Evolutionary conservation across 2,888 invertebrate species (phyloP), one percentile per base, ranked within the genome.

Genomic region (Allygus modestus): DNA sequence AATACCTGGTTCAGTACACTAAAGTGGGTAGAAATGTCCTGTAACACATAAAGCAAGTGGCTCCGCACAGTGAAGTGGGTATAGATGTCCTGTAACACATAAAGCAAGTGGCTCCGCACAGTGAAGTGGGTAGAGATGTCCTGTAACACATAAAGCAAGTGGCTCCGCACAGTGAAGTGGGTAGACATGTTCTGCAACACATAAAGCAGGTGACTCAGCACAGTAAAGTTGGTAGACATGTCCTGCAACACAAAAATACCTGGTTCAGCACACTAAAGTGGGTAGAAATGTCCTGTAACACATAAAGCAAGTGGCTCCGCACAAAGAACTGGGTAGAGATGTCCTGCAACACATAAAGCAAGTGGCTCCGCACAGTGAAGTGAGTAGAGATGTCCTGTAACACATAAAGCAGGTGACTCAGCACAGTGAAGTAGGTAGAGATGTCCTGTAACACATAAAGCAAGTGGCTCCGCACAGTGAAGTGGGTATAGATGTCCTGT

Each of bases 151-250:
- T n/a, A n/a, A n/a, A n/a, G n/a, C 51, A 65, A 15, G 65, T 65
- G 65, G 15, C 65, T 65, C 65, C 28, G 65, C 28, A 65, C 15
- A 2, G 65, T 31, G 9, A 31, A 4, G 65, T 65, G 4, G 0
- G 12, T 31, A 17, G 28, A 65, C 65, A 65, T 65, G 31, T 65
- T 28, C 65, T 65, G 58, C 9, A 23, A 58, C 58, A 58, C 37
- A 37, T 37, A 37, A 9, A 37, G 37, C 58, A 58, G 58, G 58
- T 58, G 20, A 23, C 58, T 58, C 58, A 58, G 58, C 58, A 58
- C 23, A n/a, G 58, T 58, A 4, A 37, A 4, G 37, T 37, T 37
- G 5, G 9, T 9, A 37, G 37, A 37, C 37, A 37, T 37, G 37
- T 37, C 37, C 37, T 37, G 37, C 5, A 9, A 37, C 37, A 37